These are phyloP conservation scores for Siderastrea siderea DNA, from an alignment of 92 coral and sea anemone genomes.

Conservation along the genomic window DNA sequence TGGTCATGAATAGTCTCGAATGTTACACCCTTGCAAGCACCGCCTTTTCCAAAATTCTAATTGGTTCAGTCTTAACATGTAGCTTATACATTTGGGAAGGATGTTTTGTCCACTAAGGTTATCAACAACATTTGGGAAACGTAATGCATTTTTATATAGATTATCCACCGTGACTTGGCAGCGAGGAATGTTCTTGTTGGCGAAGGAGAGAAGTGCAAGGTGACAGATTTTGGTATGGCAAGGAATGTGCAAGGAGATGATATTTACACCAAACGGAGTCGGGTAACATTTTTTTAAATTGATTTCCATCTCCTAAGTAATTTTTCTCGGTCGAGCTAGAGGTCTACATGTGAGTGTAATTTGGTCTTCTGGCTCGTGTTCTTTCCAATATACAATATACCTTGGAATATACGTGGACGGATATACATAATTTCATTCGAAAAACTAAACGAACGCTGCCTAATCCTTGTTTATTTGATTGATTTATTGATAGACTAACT, in stretches of 20 bases:
- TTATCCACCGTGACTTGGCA: constrained; percentile 57
- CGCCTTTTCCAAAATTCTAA: too few species aligned
- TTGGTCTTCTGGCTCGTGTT: neutral
- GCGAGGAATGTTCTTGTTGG: constrained; percentile 63
- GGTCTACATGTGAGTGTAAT: neutral
- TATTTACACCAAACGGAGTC: constrained; percentile 29
- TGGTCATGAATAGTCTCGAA: too few species aligned
- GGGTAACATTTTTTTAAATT: neutral
- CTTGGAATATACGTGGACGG: too few species aligned
- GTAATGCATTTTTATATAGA: neutral
- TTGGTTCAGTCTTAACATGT: too few species aligned
- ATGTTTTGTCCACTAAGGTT: neutral
- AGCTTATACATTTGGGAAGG: too few species aligned
- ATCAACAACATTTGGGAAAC: neutral
- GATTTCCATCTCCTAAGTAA: neutral
- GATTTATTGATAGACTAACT: too few species aligned
- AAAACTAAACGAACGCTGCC: too few species aligned
- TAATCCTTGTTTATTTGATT: too few species aligned
- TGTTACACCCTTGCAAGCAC: too few species aligned
- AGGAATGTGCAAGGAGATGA: constrained; percentile 38
- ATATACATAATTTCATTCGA: too few species aligned
- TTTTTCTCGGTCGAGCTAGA: neutral
- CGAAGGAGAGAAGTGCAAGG: constrained; percentile 46
- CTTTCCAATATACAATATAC: too few species aligned
- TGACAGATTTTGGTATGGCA: constrained; percentile 61